Evolutionary conservation across 2,113 vertebrate species (phyloP), one percentile per base, ranked within the genome.

Genomic region (Coptodon bakossiorum): DNA sequence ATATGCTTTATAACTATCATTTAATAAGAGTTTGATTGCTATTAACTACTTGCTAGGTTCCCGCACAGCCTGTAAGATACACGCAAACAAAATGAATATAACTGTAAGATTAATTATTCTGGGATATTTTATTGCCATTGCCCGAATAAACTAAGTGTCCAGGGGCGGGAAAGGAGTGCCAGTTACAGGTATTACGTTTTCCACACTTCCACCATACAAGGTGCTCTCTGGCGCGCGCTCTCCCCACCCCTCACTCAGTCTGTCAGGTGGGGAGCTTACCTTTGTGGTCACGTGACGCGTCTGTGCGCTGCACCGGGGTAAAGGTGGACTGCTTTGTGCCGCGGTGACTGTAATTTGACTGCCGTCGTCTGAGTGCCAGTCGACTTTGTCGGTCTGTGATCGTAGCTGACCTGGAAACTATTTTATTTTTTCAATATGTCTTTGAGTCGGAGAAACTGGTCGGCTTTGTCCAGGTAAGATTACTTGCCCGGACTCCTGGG

Each of bases 391-490:
- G 13, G 7, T 11, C 53, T 61, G 56, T 38, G 38, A 68, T 29
- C 16, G n/a, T 45, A 68, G 78, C 14, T 56, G 52, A 29, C 16
- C 76, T 52, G 76, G 68, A 29, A 87, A 73, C 71, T 50, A 40
- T 9, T 17, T 63, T 40, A 22, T 16, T 11, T 31, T 3, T 19
- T 19, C 71, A 91, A 66, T 9, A 99, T 99, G 98, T 97, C 98
- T 48, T 86, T 94, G 2, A 95, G 93, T 94, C 96, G 98, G 84
- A 98, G 97, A 94, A 97, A 97, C 94, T 99, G 98, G 98, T 98
- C 98, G 0, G 97, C 97, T 85, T 95, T 99, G 91, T 99, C 98
- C 96, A 98, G 97, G 98, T 99, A 94, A 95, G 95, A 85, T 66
- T 3, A n/a, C 9, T 22, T 31, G 24, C 9, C 24, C n/a, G 3